Evolutionary conservation across 2,888 invertebrate genomes (phyloP).

Genomic region (Beris chalybata): DNA sequence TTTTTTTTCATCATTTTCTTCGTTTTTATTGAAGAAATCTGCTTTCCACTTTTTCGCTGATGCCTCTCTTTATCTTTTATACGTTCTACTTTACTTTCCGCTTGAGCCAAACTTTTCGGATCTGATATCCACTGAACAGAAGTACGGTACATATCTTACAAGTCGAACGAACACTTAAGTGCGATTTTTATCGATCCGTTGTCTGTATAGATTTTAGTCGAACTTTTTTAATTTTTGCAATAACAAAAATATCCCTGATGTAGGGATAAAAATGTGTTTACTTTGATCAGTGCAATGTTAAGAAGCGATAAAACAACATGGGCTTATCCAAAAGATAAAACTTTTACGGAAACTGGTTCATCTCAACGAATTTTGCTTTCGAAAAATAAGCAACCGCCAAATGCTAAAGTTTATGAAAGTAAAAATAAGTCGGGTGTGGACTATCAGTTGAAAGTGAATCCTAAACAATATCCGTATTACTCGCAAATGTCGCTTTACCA

Average conservation of each 20-base stretch:
- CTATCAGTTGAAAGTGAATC: conserved; percentile 9
- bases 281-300: conserved; percentile 25
- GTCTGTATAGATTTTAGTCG: no score
- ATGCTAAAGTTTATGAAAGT: no score
- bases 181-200: no score
- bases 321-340: conserved; percentile 21
- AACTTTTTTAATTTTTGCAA: no score
- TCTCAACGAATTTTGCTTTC: conserved; percentile 27
- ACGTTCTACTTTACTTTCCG: conserved; percentile 32
- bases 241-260: no score
- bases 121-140: no score
- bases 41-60: conserved; percentile 32
- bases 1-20: background rate
- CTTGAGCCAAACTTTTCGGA: conserved; percentile 22
- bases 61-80: conserved; percentile 31
- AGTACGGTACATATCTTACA: no score
- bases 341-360: conserved; percentile 14
- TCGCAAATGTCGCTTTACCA: conserved; percentile 18
- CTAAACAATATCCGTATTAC: conserved; percentile 24
- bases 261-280: conserved; percentile 19
- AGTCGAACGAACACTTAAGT: no score
- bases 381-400: background rate
- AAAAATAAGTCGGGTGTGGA: conserved; percentile 1
- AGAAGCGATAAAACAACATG: conserved; percentile 24
- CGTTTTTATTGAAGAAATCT: conserved; percentile 22